Percentiles rank a stretch among this genome's conserved stretches.
These are phyloP conservation scores for Cylloceria caligata DNA, from an alignment of 2,888 invertebrate species.

Conservation along the genomic window DNA sequence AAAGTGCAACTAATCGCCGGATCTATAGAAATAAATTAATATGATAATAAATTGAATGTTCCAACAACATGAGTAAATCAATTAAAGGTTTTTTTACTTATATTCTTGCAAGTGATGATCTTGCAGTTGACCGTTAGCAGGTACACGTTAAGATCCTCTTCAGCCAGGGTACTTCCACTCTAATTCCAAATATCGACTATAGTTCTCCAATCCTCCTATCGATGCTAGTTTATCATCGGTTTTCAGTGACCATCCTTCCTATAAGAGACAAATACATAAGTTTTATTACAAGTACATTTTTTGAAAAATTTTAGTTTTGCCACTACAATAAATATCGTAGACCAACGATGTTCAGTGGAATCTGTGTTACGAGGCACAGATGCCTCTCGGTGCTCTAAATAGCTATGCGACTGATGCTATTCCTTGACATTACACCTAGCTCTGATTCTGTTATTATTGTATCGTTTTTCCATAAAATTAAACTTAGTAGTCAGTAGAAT, in stretches of 20 bases:
- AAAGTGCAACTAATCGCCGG: no score
- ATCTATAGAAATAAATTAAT: no score
- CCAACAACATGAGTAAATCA: no score
- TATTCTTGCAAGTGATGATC: slow-evolving; percentile 79
- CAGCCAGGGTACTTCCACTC: slow-evolving; percentile 94
- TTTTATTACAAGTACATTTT: slow-evolving; percentile 5
- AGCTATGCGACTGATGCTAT: no score
- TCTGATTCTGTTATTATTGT: no score
- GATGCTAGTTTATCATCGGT: slow-evolving; percentile 90
- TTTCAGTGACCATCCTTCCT: slow-evolving; percentile 87
- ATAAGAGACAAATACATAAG: slow-evolving; percentile 25
- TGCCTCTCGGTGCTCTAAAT: no score
- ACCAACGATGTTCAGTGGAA: no score
- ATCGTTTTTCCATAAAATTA: no score
- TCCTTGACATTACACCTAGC: no score
- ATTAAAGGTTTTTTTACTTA: slow-evolving; percentile 74
- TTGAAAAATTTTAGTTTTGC: neutral
- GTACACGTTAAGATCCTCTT: slow-evolving; percentile 90
- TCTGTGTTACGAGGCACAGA: no score
- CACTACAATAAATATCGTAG: neutral
- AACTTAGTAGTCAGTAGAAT: no score
- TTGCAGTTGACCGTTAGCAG: slow-evolving; percentile 85
- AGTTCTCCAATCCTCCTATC: slow-evolving; percentile 89
- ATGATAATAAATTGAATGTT: no score
- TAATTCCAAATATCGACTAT: slow-evolving; percentile 88